Base-by-base conservation (phyloP, 2,888 invertebrate species). In the Fissipunctia ypsillon region DNA sequence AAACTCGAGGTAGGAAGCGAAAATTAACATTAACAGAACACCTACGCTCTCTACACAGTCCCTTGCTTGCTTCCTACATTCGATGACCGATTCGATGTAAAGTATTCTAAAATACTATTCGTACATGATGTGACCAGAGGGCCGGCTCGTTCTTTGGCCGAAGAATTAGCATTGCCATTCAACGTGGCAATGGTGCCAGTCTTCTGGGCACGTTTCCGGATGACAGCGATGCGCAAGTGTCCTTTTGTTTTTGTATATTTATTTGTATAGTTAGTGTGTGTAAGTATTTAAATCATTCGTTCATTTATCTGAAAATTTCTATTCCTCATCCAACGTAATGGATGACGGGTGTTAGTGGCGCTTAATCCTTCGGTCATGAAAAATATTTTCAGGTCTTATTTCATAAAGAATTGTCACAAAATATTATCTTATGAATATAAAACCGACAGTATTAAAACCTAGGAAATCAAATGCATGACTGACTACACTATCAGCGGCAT, bases 1-100 rank as follows among this genome's bases (percentile, higher is more conserved):
- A 68, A 73, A 74, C 50, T 38, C 25, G 19, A 66, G 6, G 7
- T 35, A 56, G 54, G 48, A 75, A 67, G 54, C 28, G 22, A 52
- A 50, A 52, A 72, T 45, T 2, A 74, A 50, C 19, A 14, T 19
- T 35, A 57, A 43, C 19, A 64, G 22, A 57, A 35, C 54, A 31
- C 22, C 16, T 54, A n/a, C n/a, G 3, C 31, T n/a, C 43, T 56
- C 7, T 50, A 43, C 25, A 52, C n/a, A 45, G 28, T 73, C n/a
- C 28, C 52, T 38, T 38, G 19, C 45, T 28, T 38, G 14, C 45
- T 73, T 63, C 5, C 14, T 76, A 38, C 14, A 35, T 52, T n/a
- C n/a, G 6, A 38, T 45, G 28, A 31, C 28, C 19, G 35, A 22
- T 54, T 54, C 6, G 19, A 43, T 16, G 12, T 60, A 22, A 43